Base-by-base conservation (phyloP, 2,888 invertebrate species). In the Heliconius hortense region DNA sequence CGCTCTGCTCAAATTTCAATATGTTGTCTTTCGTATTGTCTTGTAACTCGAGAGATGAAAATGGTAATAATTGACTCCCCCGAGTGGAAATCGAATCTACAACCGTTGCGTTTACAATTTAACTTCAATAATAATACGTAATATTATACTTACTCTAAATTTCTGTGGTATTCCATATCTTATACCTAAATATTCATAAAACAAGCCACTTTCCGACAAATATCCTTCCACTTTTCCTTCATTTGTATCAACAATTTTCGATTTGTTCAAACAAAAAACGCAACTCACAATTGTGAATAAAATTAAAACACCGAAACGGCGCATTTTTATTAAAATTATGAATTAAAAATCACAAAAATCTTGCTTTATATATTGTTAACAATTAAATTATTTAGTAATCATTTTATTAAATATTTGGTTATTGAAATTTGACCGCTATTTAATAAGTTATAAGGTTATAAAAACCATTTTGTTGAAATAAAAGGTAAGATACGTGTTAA, bases 111-210 rank as follows among this genome's bases (percentile, higher is more conserved):
- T 13, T 24, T 24, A 59, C 4, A 59, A 4, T 13, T 10, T 26
- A 4, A n/a, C 10, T 18, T 7, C 21, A 7, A 21, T 48, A 21
- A 56, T 56, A 74, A 39, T 35, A 31, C 21, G 5, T 21, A 56
- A 73, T 64, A 63, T 8, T 43, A 39, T 43, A 85, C 91, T 90
- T 81, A 92, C 94, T 86, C 83, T 81, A 81, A 91, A 94, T 81
- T 84, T 88, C 2, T 89, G 83, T 4, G 90, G 87, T 3, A 89
- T 82, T 0, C 84, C 94, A 82, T 94, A 94, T 82, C 88, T 79
- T 7, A 94, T 88, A 10, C 91, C 93, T 75, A 90, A 84, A 81
- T 87, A 94, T 77, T 94, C 91, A 78, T 90, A 92, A 80, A 87
- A 92, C 15, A 87, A 70, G 43, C 86, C 90, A 79, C 86, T 91